These are phyloP conservation scores for Zaprionus bogoriensis DNA, from an alignment of 2,888 invertebrate species.

Conservation along the genomic window DNA sequence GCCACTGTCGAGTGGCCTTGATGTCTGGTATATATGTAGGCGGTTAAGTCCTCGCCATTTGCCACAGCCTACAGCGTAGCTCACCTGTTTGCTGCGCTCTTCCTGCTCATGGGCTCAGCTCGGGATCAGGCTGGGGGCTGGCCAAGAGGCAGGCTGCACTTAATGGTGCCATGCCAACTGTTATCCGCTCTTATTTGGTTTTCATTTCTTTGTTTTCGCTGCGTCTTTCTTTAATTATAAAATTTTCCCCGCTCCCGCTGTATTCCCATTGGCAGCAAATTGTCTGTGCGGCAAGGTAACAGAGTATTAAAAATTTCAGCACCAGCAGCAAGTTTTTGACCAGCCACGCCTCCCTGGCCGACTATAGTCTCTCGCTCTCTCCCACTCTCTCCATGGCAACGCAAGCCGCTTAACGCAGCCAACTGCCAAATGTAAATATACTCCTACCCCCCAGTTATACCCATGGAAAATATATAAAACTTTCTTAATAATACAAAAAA, in stretches of 20 bases:
- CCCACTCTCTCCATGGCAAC: conserved; percentile 58
- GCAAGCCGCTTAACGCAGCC: conserved; percentile 76
- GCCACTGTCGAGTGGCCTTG: too few species aligned
- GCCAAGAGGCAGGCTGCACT: conserved; percentile 6
- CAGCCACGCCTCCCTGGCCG: conserved; percentile 16
- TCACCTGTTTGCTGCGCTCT: too few species aligned
- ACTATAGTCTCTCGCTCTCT: conserved; percentile 4
- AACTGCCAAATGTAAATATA: conserved; percentile 77
- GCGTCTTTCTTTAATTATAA: conserved; percentile 70
- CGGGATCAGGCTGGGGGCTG: neutral
- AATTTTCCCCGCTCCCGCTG: conserved; percentile 23
- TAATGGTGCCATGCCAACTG: conserved; percentile 61
- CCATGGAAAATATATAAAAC: conserved; percentile 69
- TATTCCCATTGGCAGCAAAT: conserved; percentile 65
- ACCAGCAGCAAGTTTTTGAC: conserved; percentile 58
- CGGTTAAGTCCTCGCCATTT: too few species aligned
- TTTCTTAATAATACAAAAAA: conserved; percentile 72
- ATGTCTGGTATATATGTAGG: too few species aligned
- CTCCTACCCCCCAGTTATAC: conserved; percentile 53
- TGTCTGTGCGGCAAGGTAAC: conserved; percentile 71
- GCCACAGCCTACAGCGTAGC: too few species aligned
- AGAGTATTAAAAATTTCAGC: conserved; percentile 75
- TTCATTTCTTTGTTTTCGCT: conserved; percentile 49
- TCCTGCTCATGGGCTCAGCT: too few species aligned
- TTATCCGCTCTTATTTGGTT: conserved; percentile 54